Evolutionary conservation across 2,113 vertebrate genomes (phyloP).

Genomic region (Pseudolaguvia tuberculata): DNA sequence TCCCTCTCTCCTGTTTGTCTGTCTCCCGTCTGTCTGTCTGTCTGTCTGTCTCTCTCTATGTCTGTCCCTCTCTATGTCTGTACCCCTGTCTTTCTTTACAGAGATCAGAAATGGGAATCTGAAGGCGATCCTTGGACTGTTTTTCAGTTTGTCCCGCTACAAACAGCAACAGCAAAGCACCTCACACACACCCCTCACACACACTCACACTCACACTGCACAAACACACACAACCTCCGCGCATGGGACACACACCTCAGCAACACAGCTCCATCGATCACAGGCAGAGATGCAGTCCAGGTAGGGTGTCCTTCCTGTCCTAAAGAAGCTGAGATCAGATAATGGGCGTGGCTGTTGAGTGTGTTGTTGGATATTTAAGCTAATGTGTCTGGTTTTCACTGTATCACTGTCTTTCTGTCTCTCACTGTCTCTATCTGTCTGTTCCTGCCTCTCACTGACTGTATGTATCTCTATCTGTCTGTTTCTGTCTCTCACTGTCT

Average conservation of each 20-base stretch:
- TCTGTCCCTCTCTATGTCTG: conserved; percentile 4
- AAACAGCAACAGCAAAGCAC: conserved; percentile 84
- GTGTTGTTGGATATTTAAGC: background rate
- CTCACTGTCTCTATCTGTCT: conserved; percentile 50
- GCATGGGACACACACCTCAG: conserved; percentile 68
- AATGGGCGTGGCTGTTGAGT: background rate
- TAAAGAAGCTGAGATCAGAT: background rate
- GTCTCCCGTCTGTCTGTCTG: too few species aligned
- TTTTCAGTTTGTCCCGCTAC: conserved; percentile 96
- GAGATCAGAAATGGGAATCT: conserved; percentile 98
- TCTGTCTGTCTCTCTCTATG: background rate
- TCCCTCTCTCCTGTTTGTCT: too few species aligned
- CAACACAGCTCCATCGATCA: conserved; percentile 69
- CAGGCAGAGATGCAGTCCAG: conserved; percentile 97
- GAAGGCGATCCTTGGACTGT: conserved; percentile 95
- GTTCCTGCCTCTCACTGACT: conserved; percentile 65
- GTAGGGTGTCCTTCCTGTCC: conserved; percentile 61
- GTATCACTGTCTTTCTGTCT: conserved; percentile 70
- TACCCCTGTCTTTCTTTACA: conserved; percentile 56
- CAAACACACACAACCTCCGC: conserved; percentile 62
- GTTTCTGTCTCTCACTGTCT: conserved; percentile 66
- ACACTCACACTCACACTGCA: conserved; percentile 65
- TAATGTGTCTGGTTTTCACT: conserved; percentile 59
- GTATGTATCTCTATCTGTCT: conserved; percentile 69
- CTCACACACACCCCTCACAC: conserved; percentile 51